Evolutionary conservation across 2,888 invertebrate genomes (phyloP).

Genomic region (Leucophenga maculata): DNA sequence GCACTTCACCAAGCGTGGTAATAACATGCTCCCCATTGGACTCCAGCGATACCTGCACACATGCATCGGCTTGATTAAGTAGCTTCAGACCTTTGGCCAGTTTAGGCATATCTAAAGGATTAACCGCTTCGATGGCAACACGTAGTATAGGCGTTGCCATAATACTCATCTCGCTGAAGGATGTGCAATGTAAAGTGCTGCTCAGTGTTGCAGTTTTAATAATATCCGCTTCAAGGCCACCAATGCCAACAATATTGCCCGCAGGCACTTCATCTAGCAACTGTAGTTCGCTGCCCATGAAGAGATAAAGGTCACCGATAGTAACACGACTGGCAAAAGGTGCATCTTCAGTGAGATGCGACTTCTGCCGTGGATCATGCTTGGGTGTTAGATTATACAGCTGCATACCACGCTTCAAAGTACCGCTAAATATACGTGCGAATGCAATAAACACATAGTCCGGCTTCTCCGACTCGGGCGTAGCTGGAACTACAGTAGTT

Average conservation of each 20-base stretch:
- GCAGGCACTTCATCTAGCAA: constrained; percentile 84
- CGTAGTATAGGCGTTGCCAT: constrained; percentile 90
- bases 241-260: constrained; percentile 93
- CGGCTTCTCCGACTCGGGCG: constrained; percentile 53
- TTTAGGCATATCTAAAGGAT: constrained; percentile 84
- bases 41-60: constrained; percentile 90
- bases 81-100: constrained; percentile 84
- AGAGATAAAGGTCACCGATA: constrained; percentile 85
- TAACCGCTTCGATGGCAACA: constrained; percentile 92
- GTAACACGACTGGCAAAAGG: constrained; percentile 70
- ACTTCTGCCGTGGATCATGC: constrained; percentile 80
- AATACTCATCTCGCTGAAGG: constrained; percentile 86
- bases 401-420: constrained; percentile 81
- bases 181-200: constrained; percentile 84
- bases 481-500: neutral
- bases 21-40: constrained; percentile 96
- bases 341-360: constrained; percentile 53
- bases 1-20: constrained; percentile 96
- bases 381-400: constrained; percentile 90
- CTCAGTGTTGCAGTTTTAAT: constrained; percentile 93
- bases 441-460: constrained; percentile 87
- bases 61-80: constrained; percentile 91
- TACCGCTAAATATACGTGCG: constrained; percentile 93
- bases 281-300: constrained; percentile 95
- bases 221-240: constrained; percentile 86